These are phyloP conservation scores for Orthosia gothica DNA, from an alignment of 2,888 invertebrate species.

Conservation along the genomic window DNA sequence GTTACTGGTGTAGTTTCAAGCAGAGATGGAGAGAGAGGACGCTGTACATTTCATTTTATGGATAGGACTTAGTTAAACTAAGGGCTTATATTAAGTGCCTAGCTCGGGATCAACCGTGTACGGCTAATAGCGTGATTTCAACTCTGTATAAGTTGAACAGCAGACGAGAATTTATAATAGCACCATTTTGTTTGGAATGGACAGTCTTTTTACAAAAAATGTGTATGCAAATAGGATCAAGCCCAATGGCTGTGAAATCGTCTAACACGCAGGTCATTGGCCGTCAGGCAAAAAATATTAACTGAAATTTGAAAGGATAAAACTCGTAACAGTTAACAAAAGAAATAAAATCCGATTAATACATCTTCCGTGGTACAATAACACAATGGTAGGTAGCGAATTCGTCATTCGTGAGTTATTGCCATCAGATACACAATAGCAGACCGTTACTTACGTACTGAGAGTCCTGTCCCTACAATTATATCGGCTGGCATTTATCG, in stretches of 20 bases:
- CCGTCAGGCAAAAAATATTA: slow-evolving; percentile 18
- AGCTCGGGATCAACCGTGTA: slow-evolving; percentile 1
- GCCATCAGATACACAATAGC: slow-evolving; percentile 64
- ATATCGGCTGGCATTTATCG: slow-evolving; percentile 74
- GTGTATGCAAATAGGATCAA: slow-evolving; percentile 15
- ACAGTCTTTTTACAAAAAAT: background rate
- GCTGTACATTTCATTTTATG: slow-evolving; percentile 29
- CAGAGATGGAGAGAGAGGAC: background rate
- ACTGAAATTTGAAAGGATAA: slow-evolving; percentile 27
- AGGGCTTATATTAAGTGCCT: slow-evolving; percentile 22
- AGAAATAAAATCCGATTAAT: slow-evolving; percentile 59
- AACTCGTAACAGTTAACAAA: slow-evolving; percentile 50
- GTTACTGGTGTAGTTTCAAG: slow-evolving; percentile 12
- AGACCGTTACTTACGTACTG: slow-evolving; percentile 65
- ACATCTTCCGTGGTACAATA: slow-evolving; percentile 55
- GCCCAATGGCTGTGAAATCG: slow-evolving; percentile 1
- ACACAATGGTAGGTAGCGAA: slow-evolving; percentile 58
- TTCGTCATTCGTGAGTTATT: slow-evolving; percentile 69
- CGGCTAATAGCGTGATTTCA: slow-evolving; percentile 13
- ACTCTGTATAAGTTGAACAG: background rate
- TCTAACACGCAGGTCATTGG: slow-evolving; percentile 1
- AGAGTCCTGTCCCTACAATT: slow-evolving; percentile 70
- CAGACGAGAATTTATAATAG: slow-evolving; percentile 5
- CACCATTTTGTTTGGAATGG: background rate
- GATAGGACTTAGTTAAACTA: slow-evolving; percentile 24